phyloP scores from a whole-genome alignment of 2,113 vertebrate species.

The Spea bombifrons region DNA sequence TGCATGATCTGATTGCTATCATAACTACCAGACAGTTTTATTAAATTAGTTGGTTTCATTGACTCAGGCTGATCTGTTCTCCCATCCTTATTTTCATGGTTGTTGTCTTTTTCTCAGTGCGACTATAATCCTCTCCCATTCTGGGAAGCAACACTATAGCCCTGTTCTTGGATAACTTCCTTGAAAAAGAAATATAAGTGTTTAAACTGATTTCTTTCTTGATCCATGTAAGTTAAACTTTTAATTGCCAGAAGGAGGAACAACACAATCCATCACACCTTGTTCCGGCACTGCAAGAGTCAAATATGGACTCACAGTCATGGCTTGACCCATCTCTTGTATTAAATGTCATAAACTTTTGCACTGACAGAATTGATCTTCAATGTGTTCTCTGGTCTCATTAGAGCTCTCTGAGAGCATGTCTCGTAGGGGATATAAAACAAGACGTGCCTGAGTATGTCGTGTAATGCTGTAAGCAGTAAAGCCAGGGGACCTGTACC shows the following conservation, averaged over 20 bases:
- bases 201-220: too few relatives aligned
- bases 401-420: conserved; percentile 25
- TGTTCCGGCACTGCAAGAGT: too few relatives aligned
- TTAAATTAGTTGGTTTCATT: too few relatives aligned
- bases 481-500: conserved; percentile 28
- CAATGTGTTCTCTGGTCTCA: conserved; percentile 27
- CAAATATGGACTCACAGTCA: conserved; percentile 1
- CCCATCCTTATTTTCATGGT: background rate
- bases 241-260: too few relatives aligned
- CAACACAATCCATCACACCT: too few relatives aligned
- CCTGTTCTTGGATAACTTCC: conserved; percentile 1
- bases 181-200: background rate
- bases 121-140: background rate
- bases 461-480: conserved; percentile 18
- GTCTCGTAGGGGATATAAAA: conserved; percentile 19
- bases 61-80: background rate
- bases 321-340: background rate
- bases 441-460: conserved; percentile 17
- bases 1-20: too few relatives aligned
- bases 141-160: background rate
- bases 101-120: background rate
- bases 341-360: conserved; percentile 1
- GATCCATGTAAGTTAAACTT: too few relatives aligned
- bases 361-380: conserved; percentile 19
- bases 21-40: too few relatives aligned